Conservation (phyloP, 2,797 vertebrate species). For the Hipposideros larvatus region DNA sequence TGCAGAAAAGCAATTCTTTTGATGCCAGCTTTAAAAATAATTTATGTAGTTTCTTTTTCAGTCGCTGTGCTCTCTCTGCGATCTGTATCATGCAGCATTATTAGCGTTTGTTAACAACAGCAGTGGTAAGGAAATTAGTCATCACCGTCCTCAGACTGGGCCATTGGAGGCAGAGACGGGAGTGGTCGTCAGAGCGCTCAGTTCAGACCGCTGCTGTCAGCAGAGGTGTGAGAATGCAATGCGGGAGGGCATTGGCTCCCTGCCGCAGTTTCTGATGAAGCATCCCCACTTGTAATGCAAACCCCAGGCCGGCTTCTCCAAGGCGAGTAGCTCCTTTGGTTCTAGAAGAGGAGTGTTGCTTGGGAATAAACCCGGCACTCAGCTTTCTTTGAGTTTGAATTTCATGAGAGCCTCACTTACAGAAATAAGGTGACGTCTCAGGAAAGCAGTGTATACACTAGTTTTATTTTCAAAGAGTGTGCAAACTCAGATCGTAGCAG, state of each 20-base stretch:
- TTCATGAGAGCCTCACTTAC: neutral
- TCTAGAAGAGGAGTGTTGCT: neutral
- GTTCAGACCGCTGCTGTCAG: conserved; percentile 62
- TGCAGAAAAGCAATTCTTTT: conserved; percentile 80
- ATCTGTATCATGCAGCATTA: conserved; percentile 58
- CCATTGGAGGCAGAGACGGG: conserved; percentile 48
- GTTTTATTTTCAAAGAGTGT: neutral
- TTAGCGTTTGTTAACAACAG: conserved; percentile 71
- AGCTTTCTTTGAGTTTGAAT: neutral
- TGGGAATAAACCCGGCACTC: neutral
- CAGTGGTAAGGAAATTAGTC: conserved; percentile 81
- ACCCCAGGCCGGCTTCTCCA: neutral
- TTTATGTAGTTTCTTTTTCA: conserved; percentile 82
- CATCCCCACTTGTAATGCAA: neutral
- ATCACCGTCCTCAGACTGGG: conserved; percentile 47
- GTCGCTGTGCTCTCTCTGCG: conserved; percentile 62
- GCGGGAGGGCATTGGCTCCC: neutral
- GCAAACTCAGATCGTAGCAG: neutral
- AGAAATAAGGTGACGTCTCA: neutral
- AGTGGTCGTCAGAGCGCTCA: neutral
- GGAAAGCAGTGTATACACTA: neutral
- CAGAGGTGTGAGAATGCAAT: conserved; percentile 49
- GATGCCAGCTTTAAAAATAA: conserved; percentile 74
- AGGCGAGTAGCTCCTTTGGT: neutral
- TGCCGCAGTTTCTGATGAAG: conserved; percentile 22